These are phyloP conservation scores for Nyctibius bracteatus DNA, from an alignment of 2,113 vertebrate genomes.

Conservation along the genomic window DNA sequence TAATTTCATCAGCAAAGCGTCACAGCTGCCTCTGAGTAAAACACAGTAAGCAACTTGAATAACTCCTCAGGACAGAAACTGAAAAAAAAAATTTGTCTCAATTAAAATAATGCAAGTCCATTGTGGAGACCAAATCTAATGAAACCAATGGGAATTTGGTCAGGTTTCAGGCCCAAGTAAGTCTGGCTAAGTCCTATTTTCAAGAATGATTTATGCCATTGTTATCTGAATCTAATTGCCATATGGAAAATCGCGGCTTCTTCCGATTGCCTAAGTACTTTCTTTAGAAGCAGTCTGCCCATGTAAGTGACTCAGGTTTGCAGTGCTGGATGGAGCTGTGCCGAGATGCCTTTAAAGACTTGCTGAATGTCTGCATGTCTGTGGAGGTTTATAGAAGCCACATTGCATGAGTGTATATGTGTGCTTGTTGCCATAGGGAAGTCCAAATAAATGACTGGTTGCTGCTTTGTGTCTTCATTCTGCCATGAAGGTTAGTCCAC, in stretches of 20 bases:
- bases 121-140: neutral
- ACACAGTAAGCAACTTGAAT: neutral
- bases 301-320: neutral
- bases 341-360: neutral
- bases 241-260: neutral
- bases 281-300: neutral
- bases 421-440: neutral
- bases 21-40: neutral
- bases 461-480: neutral
- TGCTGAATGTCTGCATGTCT: neutral
- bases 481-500: neutral
- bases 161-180: neutral
- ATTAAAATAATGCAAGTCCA: neutral
- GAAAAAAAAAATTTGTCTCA: neutral
- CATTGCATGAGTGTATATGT: neutral
- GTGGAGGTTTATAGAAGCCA: neutral
- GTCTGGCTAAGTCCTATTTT: neutral
- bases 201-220: neutral
- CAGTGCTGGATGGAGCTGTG: neutral
- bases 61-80: neutral
- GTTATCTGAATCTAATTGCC: neutral
- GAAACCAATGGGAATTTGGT: neutral
- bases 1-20: conserved; percentile 4
- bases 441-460: neutral
- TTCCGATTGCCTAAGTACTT: neutral